Conservation (phyloP, 2,113 vertebrate genomes). For the Zosterops lateralis region DNA sequence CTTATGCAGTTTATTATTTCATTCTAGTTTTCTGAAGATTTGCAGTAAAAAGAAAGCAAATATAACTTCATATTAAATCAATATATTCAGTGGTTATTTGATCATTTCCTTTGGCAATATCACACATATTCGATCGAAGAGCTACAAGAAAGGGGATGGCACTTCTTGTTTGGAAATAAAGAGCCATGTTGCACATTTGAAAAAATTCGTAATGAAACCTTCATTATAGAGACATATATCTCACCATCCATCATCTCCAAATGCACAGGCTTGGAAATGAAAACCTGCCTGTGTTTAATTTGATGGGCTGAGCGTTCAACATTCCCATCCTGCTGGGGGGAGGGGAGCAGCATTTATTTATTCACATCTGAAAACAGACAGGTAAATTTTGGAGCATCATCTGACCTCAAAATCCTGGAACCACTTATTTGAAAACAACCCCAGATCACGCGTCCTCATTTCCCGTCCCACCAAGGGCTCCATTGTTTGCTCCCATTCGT, state of each 20-base stretch:
- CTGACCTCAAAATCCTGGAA: background rate
- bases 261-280: constrained; percentile 37
- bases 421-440: background rate
- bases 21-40: background rate
- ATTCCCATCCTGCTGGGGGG: background rate
- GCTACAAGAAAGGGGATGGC: background rate
- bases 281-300: constrained; percentile 56
- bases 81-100: background rate
- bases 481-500: constrained; percentile 40
- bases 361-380: background rate
- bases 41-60: background rate
- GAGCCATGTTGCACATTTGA: constrained; percentile 18
- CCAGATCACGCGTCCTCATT: background rate
- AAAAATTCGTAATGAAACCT: constrained; percentile 51
- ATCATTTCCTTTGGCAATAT: constrained; percentile 6
- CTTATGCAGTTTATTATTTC: background rate
- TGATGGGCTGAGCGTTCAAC: background rate
- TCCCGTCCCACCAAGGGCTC: background rate
- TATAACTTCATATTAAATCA: constrained; percentile 24
- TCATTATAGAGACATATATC: constrained; percentile 56
- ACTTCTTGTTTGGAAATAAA: constrained; percentile 45
- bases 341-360: background rate
- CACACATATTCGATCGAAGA: background rate
- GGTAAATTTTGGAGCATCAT: constrained; percentile 30
- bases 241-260: constrained; percentile 67